Evolutionary conservation across 2,113 vertebrate species (phyloP).

Genomic region (Acanthisitta chloris): DNA sequence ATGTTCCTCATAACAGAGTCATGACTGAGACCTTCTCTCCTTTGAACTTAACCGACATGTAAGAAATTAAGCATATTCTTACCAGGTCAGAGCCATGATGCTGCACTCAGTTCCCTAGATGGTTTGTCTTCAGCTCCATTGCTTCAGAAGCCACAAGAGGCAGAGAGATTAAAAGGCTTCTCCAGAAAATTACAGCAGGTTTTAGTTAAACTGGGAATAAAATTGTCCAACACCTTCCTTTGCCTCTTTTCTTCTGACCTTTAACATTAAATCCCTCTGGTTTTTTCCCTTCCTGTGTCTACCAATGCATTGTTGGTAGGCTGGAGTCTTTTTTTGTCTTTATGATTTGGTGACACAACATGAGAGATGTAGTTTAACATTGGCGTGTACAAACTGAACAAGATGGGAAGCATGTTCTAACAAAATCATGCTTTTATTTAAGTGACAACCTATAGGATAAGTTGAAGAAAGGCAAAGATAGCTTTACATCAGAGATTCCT

Average conservation of each 20-base stretch:
- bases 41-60: neutral
- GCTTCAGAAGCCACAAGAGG: neutral
- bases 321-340: neutral
- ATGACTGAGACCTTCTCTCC: neutral
- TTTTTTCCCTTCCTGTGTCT: neutral
- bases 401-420: neutral
- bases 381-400: neutral
- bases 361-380: neutral
- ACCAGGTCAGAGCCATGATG: neutral
- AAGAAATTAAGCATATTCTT: neutral
- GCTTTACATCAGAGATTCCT: neutral
- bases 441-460: neutral
- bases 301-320: neutral
- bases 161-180: neutral
- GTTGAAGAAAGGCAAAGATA: neutral
- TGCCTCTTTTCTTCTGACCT: neutral
- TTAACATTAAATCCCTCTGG: neutral
- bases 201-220: neutral
- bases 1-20: neutral
- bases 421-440: conserved; percentile 10
- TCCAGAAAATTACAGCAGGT: neutral
- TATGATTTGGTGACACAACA: neutral
- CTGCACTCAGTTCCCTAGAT: neutral
- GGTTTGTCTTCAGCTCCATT: neutral
- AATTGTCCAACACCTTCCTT: neutral